Conservation (phyloP, 2,888 invertebrate genomes). For the Plusia festucae region DNA sequence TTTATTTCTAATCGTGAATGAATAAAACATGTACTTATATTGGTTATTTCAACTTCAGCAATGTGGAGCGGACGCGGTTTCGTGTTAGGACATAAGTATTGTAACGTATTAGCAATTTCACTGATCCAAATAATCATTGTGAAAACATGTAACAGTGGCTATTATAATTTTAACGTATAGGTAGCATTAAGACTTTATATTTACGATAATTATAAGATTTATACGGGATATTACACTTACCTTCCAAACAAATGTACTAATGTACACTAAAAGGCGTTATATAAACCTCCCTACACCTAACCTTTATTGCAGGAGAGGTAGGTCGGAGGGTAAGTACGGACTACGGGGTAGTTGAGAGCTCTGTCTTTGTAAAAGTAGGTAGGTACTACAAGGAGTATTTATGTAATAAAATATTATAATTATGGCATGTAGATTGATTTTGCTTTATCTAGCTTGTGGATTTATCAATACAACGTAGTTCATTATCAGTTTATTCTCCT, state of each 20-base stretch:
- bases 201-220: background rate
- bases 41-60: conserved; percentile 66
- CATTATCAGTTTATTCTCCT: background rate
- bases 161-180: conserved; percentile 20
- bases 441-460: background rate
- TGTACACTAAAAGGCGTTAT: too few species aligned
- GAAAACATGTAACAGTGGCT: conserved; percentile 55
- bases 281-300: too few species aligned
- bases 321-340: too few species aligned
- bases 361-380: too few species aligned
- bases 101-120: conserved; percentile 64
- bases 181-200: background rate
- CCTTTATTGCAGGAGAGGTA: too few species aligned
- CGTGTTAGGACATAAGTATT: conserved; percentile 59
- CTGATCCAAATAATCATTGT: conserved; percentile 70
- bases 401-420: too few species aligned
- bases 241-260: too few species aligned
- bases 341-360: too few species aligned
- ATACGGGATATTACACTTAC: background rate
- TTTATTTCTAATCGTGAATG: conserved; percentile 69
- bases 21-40: conserved; percentile 67
- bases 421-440: too few species aligned
- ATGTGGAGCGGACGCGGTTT: conserved; percentile 70
- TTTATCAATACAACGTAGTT: background rate
- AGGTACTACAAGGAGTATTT: too few species aligned